Evolutionary conservation across 2,888 invertebrate genomes (phyloP).

Genomic region (Rotaria sp.): DNA sequence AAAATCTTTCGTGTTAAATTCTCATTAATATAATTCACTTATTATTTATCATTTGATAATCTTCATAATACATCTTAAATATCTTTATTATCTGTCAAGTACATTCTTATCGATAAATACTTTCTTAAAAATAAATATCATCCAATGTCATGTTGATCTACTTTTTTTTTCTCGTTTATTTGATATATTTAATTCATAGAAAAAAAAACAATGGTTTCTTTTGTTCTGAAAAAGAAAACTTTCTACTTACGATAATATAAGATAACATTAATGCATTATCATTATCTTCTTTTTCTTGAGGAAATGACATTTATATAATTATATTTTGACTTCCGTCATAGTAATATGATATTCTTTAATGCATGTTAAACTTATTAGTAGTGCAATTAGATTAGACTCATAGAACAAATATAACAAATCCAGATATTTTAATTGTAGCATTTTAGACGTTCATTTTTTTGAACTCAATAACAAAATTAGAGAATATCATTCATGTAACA

Average conservation of each 20-base stretch:
- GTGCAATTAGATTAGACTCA: background rate
- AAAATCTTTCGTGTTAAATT: background rate
- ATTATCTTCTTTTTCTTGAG: background rate
- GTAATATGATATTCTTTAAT: background rate
- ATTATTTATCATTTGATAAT: background rate
- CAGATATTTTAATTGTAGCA: background rate
- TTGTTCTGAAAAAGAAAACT: too few relatives aligned
- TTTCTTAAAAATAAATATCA: too few relatives aligned
- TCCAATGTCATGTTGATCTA: too few relatives aligned
- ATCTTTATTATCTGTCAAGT: background rate
- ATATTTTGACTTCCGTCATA: background rate
- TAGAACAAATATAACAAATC: background rate
- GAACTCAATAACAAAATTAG: too few relatives aligned
- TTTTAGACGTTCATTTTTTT: background rate
- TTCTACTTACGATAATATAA: too few relatives aligned
- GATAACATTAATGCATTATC: background rate
- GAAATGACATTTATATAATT: background rate
- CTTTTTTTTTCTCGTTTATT: too few relatives aligned
- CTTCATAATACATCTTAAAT: background rate
- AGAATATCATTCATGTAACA: too few relatives aligned
- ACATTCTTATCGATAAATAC: too few relatives aligned
- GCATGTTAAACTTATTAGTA: background rate
- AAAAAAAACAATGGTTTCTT: too few relatives aligned
- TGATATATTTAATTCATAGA: too few relatives aligned
- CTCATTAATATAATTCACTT: background rate